Base-by-base conservation (phyloP, 2,888 invertebrate species). In the Dryobota labecula region DNA sequence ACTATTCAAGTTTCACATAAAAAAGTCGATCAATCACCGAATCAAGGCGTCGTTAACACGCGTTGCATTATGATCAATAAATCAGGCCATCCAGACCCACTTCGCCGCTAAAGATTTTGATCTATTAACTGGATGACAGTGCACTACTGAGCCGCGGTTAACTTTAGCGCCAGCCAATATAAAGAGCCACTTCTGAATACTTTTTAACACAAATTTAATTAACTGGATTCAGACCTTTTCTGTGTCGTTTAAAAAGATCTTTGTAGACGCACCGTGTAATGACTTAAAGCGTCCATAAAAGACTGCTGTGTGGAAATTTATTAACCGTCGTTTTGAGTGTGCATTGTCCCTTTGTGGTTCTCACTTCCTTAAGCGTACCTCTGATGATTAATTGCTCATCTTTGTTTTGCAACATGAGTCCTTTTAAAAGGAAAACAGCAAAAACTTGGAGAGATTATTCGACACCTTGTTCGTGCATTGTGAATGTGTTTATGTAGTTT, bases 171-270 rank as follows among this genome's bases (percentile, higher is more conserved):
- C 94, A 91, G 89, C 88, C 90, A 89, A 92, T 90, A 93, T 91
- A 94, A 93, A 93, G 90, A 92, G 86, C 91, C 88, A 92, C 94
- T 94, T 94, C 92, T 94, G 89, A 88, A 90, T 88, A 87, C 88
- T 86, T 84, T 84, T 84, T 87, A 94, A 94, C 94, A 95, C 94
- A 95, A 95, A 95, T 96, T 96, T 94, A 95, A 95, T 96, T 95
- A 95, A 94, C 94, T 91, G 90, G 88, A 91, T 90, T 91, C 92
- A 87, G 87, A 86, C 90, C 92, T 88, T 91, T 94, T 93, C 90
- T 92, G 90, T 90, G 87, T 87, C 91, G 91, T 91, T 94, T 92
- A 93, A 92, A 93, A 92, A 91, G 91, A 90, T 93, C 92, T 92
- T 94, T 95, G 92, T 93, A 88, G 92, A 90, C 84, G 87, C 90